phyloP scores from a whole-genome alignment of 2,888 invertebrate genomes.

The Candidula unifasciata region DNA sequence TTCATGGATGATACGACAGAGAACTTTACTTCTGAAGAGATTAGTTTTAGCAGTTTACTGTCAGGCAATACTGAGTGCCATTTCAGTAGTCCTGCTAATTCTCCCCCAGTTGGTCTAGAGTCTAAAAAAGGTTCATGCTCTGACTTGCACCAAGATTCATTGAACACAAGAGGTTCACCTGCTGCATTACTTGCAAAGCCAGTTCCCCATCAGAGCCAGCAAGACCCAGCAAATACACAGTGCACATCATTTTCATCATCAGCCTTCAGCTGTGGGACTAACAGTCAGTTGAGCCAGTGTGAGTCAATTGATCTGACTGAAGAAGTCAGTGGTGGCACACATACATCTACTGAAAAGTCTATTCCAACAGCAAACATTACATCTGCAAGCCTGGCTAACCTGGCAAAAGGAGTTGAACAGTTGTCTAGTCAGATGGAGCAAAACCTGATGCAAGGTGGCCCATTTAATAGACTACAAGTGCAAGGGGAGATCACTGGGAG shows the following conservation, averaged over 20 bases:
- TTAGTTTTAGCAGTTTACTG: background rate
- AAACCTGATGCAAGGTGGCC: conserved; percentile 78
- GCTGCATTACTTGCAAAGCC: conserved; percentile 64
- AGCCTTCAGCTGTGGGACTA: conserved; percentile 68
- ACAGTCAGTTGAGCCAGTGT: conserved; percentile 72
- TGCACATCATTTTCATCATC: conserved; percentile 19
- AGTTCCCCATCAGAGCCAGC: conserved; percentile 58
- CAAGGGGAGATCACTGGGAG: conserved; percentile 68
- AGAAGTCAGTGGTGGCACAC: conserved; percentile 55
- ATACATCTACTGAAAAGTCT: conserved; percentile 55
- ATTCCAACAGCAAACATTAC: conserved; percentile 75
- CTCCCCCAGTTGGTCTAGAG: conserved; percentile 68
- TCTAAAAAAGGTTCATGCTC: conserved; percentile 73
- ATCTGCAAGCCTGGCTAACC: conserved; percentile 76
- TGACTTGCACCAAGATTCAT: conserved; percentile 72
- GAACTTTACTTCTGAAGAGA: background rate
- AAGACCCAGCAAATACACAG: conserved; percentile 59
- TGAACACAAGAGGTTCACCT: conserved; percentile 65
- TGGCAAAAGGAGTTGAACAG: conserved; percentile 77
- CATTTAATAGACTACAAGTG: conserved; percentile 77
- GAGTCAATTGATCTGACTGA: conserved; percentile 64
- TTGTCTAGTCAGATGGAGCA: conserved; percentile 77
- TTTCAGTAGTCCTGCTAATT: conserved; percentile 63
- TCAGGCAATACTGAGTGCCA: conserved; percentile 47
- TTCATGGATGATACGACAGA: conserved; percentile 57